Evolutionary conservation across 2,113 vertebrate genomes (phyloP).

Genomic region (Climacteris rufus): DNA sequence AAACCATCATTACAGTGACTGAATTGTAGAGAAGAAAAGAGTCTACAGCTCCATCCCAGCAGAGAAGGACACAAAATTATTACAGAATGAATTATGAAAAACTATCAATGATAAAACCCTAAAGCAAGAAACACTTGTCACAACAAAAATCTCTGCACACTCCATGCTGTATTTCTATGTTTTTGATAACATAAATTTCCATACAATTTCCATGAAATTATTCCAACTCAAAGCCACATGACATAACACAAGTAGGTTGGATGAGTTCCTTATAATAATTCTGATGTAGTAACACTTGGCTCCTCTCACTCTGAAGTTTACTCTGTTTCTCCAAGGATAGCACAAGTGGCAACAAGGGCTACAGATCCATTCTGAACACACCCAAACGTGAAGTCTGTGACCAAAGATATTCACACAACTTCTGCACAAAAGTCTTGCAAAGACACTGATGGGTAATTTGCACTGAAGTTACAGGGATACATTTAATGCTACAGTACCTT

Average conservation of each 20-base stretch:
- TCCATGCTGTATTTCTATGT: not conserved
- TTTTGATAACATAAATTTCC: not conserved
- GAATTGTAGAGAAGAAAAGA: not conserved
- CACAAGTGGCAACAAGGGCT: not conserved
- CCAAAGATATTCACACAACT: not conserved
- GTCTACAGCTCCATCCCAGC: not conserved
- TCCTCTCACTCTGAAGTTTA: not conserved
- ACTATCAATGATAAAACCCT: not conserved
- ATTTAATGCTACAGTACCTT: not conserved
- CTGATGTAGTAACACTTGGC: not conserved
- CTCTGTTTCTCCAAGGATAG: not conserved
- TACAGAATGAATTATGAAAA: not conserved
- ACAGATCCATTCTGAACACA: not conserved
- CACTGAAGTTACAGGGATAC: not conserved
- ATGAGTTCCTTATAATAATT: not conserved
- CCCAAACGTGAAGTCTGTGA: not conserved
- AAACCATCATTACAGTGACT: not conserved
- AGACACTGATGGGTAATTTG: not conserved
- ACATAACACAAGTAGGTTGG: not conserved
- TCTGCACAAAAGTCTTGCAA: not conserved
- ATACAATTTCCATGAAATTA: not conserved
- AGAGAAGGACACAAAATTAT: not conserved
- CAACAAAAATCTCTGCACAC: not conserved
- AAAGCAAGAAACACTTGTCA: not conserved
- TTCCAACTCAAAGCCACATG: not conserved